Conservation (phyloP, 1,140 invertebrate species). For the Dryas iulia region DNA sequence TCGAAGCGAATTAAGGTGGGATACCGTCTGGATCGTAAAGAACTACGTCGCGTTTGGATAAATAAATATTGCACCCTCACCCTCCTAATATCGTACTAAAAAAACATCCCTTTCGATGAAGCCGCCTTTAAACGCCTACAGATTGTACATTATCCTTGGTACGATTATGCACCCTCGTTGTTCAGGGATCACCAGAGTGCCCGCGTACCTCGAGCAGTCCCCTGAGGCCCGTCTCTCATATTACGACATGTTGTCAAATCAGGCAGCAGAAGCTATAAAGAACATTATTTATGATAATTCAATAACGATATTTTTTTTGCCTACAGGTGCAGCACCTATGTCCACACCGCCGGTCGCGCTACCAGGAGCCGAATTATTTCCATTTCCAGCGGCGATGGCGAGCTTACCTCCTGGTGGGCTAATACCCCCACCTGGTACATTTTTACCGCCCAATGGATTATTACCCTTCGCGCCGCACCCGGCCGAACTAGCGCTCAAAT, state of each 20-base stretch:
- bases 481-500: constrained; percentile 69
- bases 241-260: constrained; percentile 72
- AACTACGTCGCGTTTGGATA: constrained; percentile 68
- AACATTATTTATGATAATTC: constrained; percentile 38
- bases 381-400: constrained; percentile 72
- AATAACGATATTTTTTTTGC: constrained; percentile 50
- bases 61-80: constrained; percentile 80
- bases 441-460: constrained; percentile 70
- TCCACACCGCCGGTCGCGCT: constrained; percentile 74
- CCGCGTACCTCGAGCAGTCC: constrained; percentile 60
- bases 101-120: constrained; percentile 78
- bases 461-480: constrained; percentile 74
- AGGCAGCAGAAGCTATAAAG: constrained; percentile 49
- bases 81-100: constrained; percentile 75
- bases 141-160: constrained; percentile 80
- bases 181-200: constrained; percentile 73
- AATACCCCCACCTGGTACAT: constrained; percentile 76
- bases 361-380: constrained; percentile 76
- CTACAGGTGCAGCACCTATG: constrained; percentile 70
- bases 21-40: constrained; percentile 66
- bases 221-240: constrained; percentile 71
- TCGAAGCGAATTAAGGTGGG: constrained; percentile 61
- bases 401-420: constrained; percentile 77
- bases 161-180: constrained; percentile 79
- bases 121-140: constrained; percentile 80